Percentiles rank a stretch among this genome's conserved stretches.
Evolutionary conservation across 2,797 vertebrate genomes (phyloP).

Genomic region (Chelon auratus): DNA sequence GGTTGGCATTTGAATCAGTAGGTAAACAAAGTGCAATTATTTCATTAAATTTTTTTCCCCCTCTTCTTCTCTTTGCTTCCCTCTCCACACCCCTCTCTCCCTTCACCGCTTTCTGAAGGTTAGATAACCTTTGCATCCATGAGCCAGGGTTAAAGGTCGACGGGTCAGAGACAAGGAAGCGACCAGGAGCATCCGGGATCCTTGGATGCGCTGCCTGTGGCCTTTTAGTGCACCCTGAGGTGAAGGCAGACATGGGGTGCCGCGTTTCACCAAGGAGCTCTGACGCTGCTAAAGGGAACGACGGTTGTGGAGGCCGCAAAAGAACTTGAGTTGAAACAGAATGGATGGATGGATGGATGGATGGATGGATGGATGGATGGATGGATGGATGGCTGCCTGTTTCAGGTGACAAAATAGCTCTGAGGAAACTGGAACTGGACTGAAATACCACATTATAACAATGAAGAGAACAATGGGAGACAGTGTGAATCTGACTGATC

Average conservation of each 20-base stretch:
- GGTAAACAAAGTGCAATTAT: slow-evolving; percentile 38
- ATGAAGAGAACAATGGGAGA: slow-evolving; percentile 34
- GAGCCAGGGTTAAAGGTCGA: slow-evolving; percentile 74
- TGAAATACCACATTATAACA: slow-evolving; percentile 22
- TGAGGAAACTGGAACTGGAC: slow-evolving; percentile 38
- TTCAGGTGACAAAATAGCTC: slow-evolving; percentile 55
- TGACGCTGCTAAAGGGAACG: slow-evolving; percentile 51
- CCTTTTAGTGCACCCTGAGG: slow-evolving; percentile 64
- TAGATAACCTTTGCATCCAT: slow-evolving; percentile 84
- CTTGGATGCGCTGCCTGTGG: slow-evolving; percentile 64
- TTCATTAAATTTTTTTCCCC: slow-evolving; percentile 32
- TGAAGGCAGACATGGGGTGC: slow-evolving; percentile 49
- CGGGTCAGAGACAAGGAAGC: slow-evolving; percentile 52
- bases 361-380: slow-evolving; percentile 6
- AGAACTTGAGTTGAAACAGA: slow-evolving; percentile 39
- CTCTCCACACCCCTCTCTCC: slow-evolving; percentile 34
- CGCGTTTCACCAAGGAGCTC: slow-evolving; percentile 58
- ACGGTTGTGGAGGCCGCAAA: slow-evolving; percentile 33
- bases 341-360: slow-evolving; percentile 25
- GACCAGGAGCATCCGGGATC: slow-evolving; percentile 58
- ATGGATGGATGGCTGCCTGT: slow-evolving; percentile 15
- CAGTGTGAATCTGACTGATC: slow-evolving; percentile 31
- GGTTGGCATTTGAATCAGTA: slow-evolving; percentile 39
- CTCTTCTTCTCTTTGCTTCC: slow-evolving; percentile 11
- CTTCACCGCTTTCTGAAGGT: slow-evolving; percentile 78